These are phyloP conservation scores for Drosophila lowei DNA, from an alignment of 1,140 invertebrate species.

Conservation along the genomic window DNA sequence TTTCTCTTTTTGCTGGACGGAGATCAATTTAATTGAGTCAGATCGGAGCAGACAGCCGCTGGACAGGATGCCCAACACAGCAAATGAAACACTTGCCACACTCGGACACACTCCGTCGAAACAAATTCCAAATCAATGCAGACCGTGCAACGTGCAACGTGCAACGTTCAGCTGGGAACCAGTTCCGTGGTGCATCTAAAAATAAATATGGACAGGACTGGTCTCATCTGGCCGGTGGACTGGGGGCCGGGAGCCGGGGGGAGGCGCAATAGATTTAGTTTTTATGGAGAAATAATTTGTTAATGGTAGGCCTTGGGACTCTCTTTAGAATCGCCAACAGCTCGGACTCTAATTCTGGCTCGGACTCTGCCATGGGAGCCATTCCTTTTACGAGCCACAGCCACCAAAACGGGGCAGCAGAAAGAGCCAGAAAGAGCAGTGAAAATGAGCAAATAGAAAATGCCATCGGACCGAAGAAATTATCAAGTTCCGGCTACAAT, in stretches of 20 bases:
- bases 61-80: conserved; percentile 46
- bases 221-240: conserved; percentile 4
- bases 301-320: conserved; percentile 46
- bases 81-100: conserved; percentile 26
- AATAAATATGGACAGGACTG: conserved; percentile 55
- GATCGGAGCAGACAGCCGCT: conserved; percentile 4
- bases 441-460: conserved; percentile 70
- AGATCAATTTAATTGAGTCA: conserved; percentile 47
- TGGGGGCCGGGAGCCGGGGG: too few relatives aligned
- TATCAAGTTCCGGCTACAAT: conserved; percentile 61
- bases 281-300: conserved; percentile 72
- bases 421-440: background rate
- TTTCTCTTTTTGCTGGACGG: conserved; percentile 18
- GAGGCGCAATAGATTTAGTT: conserved; percentile 44
- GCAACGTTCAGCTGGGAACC: conserved; percentile 29
- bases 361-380: background rate
- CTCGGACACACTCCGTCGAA: conserved; percentile 50
- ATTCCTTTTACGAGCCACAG: conserved; percentile 39
- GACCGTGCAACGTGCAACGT: conserved; percentile 11
- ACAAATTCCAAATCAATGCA: conserved; percentile 65
- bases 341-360: background rate
- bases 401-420: background rate
- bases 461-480: conserved; percentile 41
- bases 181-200: conserved; percentile 48
- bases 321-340: conserved; percentile 22